A percentile compares a stretch with the other conserved stretches of the same genome.
phyloP scores from a whole-genome alignment of 2,888 invertebrate genomes.

The Tolmerus cingulatus region DNA sequence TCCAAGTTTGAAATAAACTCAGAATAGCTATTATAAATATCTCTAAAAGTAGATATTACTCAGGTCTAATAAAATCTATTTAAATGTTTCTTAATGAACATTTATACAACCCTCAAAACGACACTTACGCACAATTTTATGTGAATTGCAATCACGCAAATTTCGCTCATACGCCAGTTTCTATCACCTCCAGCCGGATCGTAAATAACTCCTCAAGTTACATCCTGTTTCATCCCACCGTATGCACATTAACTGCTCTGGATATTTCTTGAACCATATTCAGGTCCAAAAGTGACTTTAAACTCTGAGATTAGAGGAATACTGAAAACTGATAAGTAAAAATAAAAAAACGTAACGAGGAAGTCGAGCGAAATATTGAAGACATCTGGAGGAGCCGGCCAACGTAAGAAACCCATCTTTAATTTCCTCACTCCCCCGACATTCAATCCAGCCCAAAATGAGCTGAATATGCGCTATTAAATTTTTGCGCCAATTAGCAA shows the following conservation, averaged over 20 bases:
- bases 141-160: background rate
- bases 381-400: background rate
- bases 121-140: background rate
- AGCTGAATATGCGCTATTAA: background rate
- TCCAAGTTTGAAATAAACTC: too few relatives aligned
- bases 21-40: too few relatives aligned
- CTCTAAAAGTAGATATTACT: background rate
- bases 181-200: background rate
- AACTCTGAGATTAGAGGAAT: background rate
- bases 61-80: background rate
- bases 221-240: background rate
- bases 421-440: background rate
- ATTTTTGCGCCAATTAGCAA: slow-evolving; percentile 3
- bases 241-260: background rate
- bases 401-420: background rate
- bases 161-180: background rate
- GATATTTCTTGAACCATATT: background rate
- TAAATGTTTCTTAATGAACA: background rate
- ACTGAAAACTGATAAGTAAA: background rate
- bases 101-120: background rate
- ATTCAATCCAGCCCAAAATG: background rate
- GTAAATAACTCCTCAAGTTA: background rate
- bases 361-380: background rate
- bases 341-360: background rate
- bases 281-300: background rate